Base-by-base conservation (phyloP, 2,113 vertebrate species). In the Thamnophis sirtalis region DNA sequence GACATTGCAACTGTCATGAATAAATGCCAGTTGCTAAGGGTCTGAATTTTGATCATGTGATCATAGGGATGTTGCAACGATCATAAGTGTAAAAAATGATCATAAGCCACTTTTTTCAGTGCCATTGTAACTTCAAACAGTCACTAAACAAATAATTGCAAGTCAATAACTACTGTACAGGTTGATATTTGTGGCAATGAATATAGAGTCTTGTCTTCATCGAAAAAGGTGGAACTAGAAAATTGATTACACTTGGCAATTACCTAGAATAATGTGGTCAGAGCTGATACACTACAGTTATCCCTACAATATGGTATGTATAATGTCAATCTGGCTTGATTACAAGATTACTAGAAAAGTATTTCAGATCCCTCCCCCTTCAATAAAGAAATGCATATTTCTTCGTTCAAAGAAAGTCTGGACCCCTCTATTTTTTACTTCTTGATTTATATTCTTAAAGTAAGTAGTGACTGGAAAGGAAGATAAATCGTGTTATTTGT, bases 381-480 rank as follows among this genome's bases (percentile, higher is more conserved):
- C 19, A 3, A 48, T 91, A 92, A 91, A 19, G 0, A 85, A 7
- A 84, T 0, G 53, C 28, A n/a, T 73, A 43, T 84, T 26, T 51
- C 50, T 51, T 51, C 15, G 15, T 17, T 54, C 13, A 54, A 54
- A 54, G 53, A 17, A 54, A 54, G 3, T 9, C 2, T 73, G 28
- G 58, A 7, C 11, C 43, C 1, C 48, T n/a, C 43, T 11, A 3
- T 24, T 90, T 38, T 89, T 51, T 1, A 49, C 58, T 87, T 91
- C 38, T 91, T 0, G 0, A 73, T 15, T 88, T 91, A 2, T 13
- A 63, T 63, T 38, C 0, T 4, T 5, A 60, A 91, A 91, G 1
- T 88, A 87, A 94, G 90, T 85, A 91, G 58, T 1, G 5, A 84
- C 48, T 89, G 48, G 88, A 91, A 94, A 92, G 43, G 0, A 68